Evolutionary conservation across 2,888 invertebrate genomes (phyloP).

Genomic region (Cyaniris semiargus): DNA sequence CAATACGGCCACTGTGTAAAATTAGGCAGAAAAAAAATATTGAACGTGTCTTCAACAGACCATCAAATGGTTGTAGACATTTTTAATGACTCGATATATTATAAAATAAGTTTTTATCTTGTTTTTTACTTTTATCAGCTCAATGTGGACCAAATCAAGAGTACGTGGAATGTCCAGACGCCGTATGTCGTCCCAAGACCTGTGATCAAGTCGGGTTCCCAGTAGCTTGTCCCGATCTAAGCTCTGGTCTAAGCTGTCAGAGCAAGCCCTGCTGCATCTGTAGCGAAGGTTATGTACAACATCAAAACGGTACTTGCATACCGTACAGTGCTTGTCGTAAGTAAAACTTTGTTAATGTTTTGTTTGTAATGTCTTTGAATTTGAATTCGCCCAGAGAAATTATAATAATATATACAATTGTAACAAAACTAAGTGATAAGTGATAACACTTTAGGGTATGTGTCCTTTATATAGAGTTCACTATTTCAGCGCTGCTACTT

Average conservation of each 20-base stretch:
- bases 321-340: conserved; percentile 10
- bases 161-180: conserved; percentile 22
- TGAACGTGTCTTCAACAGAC: too few relatives aligned
- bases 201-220: conserved; percentile 25
- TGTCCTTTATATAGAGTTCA: too few relatives aligned
- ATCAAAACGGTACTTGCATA: conserved; percentile 21
- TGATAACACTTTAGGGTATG: too few relatives aligned
- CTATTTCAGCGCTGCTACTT: too few relatives aligned
- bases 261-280: conserved; percentile 23
- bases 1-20: too few relatives aligned
- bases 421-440: too few relatives aligned
- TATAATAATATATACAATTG: too few relatives aligned
- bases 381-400: too few relatives aligned
- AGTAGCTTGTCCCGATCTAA: not conserved
- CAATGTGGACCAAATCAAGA: conserved; percentile 22
- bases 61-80: too few relatives aligned
- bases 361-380: not conserved
- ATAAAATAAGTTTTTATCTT: not conserved
- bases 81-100: too few relatives aligned
- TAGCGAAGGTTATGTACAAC: conserved; percentile 13
- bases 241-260: not conserved
- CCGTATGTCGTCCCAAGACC: conserved; percentile 12
- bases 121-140: not conserved
- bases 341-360: not conserved
- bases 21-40: too few relatives aligned